A percentile compares a stretch with the other conserved stretches of the same genome.
Conservation (phyloP, 1,140 invertebrate genomes). For the Eueides isabella region DNA sequence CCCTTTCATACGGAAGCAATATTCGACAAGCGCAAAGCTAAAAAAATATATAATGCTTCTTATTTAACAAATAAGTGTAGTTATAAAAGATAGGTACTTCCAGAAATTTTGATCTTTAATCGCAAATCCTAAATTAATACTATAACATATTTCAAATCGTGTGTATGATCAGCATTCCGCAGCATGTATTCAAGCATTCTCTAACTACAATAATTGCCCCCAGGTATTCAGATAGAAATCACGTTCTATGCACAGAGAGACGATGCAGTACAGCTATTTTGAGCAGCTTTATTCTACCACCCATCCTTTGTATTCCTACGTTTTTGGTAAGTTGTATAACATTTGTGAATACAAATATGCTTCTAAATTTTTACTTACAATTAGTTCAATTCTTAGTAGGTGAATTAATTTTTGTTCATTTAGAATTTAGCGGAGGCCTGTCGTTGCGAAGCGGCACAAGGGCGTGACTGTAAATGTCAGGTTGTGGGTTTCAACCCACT, state of each 20-base stretch:
- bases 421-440: too few relatives aligned
- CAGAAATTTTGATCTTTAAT: neutral
- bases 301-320: conserved; percentile 90
- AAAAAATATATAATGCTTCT: too few relatives aligned
- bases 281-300: conserved; percentile 87
- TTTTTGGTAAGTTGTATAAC: conserved; percentile 84
- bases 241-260: conserved; percentile 85
- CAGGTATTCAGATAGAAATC: conserved; percentile 77
- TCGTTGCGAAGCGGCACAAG: too few relatives aligned
- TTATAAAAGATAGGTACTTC: too few relatives aligned
- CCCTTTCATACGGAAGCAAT: too few relatives aligned
- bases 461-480: too few relatives aligned
- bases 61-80: too few relatives aligned
- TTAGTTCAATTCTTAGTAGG: too few relatives aligned
- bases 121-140: neutral
- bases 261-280: conserved; percentile 89
- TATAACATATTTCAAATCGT: neutral
- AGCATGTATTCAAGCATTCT: neutral
- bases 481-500: too few relatives aligned
- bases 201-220: conserved; percentile 19
- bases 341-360: neutral
- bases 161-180: conserved; percentile 13
- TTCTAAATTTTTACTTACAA: neutral
- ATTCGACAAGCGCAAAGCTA: too few relatives aligned
- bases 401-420: too few relatives aligned